phyloP scores from a whole-genome alignment of 64 coral and sea anemone genomes.

The Stichodactyla helianthus region DNA sequence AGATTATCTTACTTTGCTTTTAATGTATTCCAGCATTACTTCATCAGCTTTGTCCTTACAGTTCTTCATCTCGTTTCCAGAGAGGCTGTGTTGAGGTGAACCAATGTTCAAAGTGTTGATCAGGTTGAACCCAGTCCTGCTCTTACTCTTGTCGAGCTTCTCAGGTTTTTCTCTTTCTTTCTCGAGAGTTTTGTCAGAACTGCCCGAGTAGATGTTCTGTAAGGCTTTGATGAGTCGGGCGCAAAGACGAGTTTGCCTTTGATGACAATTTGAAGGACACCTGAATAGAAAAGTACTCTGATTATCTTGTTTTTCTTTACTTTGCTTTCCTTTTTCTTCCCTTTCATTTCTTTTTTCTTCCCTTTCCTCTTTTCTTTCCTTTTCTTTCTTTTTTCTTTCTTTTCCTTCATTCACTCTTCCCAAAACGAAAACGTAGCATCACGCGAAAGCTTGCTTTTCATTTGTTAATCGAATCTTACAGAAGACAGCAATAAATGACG shows the following conservation, averaged over 20 bases:
- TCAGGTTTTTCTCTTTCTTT: slow-evolving; percentile 10
- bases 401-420: no score
- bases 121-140: slow-evolving; percentile 1
- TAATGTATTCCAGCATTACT: slow-evolving; percentile 73
- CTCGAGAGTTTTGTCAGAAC: slow-evolving; percentile 18
- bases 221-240: slow-evolving; percentile 62
- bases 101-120: slow-evolving; percentile 13
- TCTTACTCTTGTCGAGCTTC: background rate
- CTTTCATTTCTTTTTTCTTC: no score
- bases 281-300: background rate
- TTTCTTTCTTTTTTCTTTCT: no score
- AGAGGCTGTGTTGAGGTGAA: slow-evolving; percentile 40
- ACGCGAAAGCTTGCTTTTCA: no score
- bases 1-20: slow-evolving; percentile 36
- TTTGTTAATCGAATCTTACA: no score
- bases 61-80: slow-evolving; percentile 22
- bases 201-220: slow-evolving; percentile 59
- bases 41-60: slow-evolving; percentile 66
- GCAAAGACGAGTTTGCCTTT: slow-evolving; percentile 85
- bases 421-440: no score
- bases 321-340: no score
- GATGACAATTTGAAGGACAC: slow-evolving; percentile 74
- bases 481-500: no score
- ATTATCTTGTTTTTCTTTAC: no score
- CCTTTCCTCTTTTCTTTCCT: no score